Conservation (phyloP, 2,797 vertebrate genomes). For the Danio aesculapii region DNA sequence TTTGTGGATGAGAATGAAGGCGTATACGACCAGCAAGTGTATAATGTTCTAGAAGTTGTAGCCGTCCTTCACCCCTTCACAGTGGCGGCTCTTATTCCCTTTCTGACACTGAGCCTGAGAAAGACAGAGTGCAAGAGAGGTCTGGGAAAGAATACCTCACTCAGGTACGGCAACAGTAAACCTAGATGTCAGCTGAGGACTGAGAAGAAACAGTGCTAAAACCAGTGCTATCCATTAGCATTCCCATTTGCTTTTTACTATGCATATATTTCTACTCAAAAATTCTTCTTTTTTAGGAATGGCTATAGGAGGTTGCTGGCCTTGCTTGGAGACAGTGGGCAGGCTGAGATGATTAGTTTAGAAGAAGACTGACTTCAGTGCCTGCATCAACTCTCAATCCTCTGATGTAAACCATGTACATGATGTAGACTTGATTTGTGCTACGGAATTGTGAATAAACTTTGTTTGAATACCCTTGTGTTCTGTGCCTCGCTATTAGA, state of each 20-base stretch:
- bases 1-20: slow-evolving; percentile 90
- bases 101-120: slow-evolving; percentile 85
- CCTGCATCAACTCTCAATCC: not conserved
- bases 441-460: slow-evolving; percentile 18
- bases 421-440: slow-evolving; percentile 7
- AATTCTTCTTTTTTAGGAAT: slow-evolving; percentile 77
- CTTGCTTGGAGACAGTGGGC: slow-evolving; percentile 87
- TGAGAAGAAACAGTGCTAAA: slow-evolving; percentile 10
- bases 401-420: slow-evolving; percentile 52
- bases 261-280: not conserved
- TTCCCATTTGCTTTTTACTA: not conserved
- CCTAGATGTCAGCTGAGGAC: not conserved
- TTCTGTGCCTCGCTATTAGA: not conserved
- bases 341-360: slow-evolving; percentile 87
- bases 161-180: slow-evolving; percentile 76
- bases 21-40: slow-evolving; percentile 87
- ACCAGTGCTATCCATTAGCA: not conserved
- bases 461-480: not conserved
- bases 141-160: slow-evolving; percentile 86
- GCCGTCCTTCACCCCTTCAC: slow-evolving; percentile 80
- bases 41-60: slow-evolving; percentile 85
- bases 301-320: slow-evolving; percentile 89
- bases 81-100: slow-evolving; percentile 85
- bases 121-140: slow-evolving; percentile 91
- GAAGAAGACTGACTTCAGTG: slow-evolving; percentile 78